Evolutionary conservation across 1,140 invertebrate species (phyloP).

Genomic region (Parasteatoda tepidariorum): DNA sequence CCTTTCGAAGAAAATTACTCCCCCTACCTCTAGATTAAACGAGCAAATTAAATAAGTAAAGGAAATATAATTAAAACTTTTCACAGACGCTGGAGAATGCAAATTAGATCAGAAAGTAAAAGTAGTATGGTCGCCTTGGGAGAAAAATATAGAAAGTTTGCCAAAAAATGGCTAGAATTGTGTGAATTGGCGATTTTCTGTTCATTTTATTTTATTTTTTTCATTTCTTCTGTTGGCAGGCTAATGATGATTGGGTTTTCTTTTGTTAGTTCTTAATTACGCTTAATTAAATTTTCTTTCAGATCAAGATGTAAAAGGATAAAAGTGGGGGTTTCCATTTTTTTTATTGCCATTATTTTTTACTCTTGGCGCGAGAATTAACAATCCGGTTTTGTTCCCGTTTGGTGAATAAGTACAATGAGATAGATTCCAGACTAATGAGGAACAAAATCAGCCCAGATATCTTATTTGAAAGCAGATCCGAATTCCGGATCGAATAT

Average conservation of each 20-base stretch:
- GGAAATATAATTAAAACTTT: constrained; percentile 55
- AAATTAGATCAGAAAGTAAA: constrained; percentile 44
- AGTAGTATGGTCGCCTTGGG: neutral
- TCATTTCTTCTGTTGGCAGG: constrained; percentile 19
- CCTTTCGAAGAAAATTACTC: constrained; percentile 9
- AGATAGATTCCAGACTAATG: neutral
- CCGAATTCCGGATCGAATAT: no score
- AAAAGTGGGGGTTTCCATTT: neutral
- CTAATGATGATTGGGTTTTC: constrained; percentile 59
- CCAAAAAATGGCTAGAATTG: constrained; percentile 40
- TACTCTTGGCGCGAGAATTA: neutral
- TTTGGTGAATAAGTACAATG: neutral
- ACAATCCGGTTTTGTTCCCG: neutral
- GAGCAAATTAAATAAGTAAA: constrained; percentile 55
- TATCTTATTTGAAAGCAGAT: no score
- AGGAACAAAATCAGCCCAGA: neutral
- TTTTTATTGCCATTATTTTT: neutral
- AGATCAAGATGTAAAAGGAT: constrained; percentile 29
- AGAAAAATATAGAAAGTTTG: neutral
- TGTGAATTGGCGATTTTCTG: constrained; percentile 27
- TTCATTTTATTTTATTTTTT: constrained; percentile 40
- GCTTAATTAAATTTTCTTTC: constrained; percentile 57
- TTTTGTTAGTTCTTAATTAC: constrained; percentile 60
- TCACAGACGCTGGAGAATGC: constrained; percentile 25
- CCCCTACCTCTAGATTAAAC: constrained; percentile 29